These are phyloP conservation scores for Colaptes auratus DNA, from an alignment of 2,113 vertebrate species.

Conservation along the genomic window DNA sequence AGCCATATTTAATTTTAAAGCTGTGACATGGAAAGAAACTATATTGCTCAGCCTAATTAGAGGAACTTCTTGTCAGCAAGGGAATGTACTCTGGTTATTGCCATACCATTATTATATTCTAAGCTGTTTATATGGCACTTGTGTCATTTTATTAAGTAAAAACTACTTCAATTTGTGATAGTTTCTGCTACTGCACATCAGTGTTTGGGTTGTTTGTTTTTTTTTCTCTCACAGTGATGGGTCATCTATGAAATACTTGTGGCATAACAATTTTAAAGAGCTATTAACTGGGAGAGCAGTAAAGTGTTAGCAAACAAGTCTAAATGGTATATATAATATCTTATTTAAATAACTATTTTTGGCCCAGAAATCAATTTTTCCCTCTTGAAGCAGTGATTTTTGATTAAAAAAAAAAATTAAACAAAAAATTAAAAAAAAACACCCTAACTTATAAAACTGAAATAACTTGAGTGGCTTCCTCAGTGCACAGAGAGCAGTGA, in stretches of 20 bases:
- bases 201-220: neutral
- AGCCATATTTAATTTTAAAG: slow-evolving; percentile 19
- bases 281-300: neutral
- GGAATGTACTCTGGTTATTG: neutral
- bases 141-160: neutral
- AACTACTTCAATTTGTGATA: neutral
- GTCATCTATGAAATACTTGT: neutral
- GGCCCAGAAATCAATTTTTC: neutral
- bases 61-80: neutral
- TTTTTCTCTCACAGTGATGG: neutral
- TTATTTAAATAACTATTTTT: neutral
- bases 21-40: neutral
- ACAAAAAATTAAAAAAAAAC: no score
- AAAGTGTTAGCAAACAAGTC: neutral
- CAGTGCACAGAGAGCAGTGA: neutral
- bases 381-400: neutral
- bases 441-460: neutral
- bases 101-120: neutral
- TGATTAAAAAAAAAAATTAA: no score
- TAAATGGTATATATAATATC: neutral
- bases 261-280: neutral
- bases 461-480: neutral
- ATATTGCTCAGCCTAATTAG: neutral
- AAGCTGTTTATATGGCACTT: neutral
- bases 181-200: neutral